A percentile compares a stretch with the other conserved stretches of the same genome.
phyloP scores from a whole-genome alignment of 2,797 vertebrate genomes.

The Enteromius mattozi region DNA sequence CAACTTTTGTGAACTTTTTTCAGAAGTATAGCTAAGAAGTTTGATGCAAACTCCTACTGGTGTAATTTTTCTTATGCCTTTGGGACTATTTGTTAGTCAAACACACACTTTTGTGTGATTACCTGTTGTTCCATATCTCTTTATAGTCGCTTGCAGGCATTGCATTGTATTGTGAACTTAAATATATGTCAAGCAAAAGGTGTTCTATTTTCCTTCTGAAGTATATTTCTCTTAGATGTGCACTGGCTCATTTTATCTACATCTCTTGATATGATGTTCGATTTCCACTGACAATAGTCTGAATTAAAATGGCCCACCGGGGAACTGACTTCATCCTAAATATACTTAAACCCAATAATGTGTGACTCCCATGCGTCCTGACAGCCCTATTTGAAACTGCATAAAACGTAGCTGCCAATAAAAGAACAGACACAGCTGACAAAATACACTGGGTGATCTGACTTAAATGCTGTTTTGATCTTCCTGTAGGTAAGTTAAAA shows the following conservation, averaged over 20 bases:
- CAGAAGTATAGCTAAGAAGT: neutral
- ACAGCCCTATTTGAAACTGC: slow-evolving; percentile 7
- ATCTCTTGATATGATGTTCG: slow-evolving; percentile 9
- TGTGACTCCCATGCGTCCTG: slow-evolving; percentile 22
- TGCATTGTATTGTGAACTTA: neutral
- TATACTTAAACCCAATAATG: slow-evolving; percentile 53
- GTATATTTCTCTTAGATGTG: neutral
- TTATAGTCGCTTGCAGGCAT: neutral
- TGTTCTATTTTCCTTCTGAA: neutral
- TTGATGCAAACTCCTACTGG: neutral
- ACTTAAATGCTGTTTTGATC: slow-evolving; percentile 1
- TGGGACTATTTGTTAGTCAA: neutral
- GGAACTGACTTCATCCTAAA: slow-evolving; percentile 47
- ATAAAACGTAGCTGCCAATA: slow-evolving; percentile 6
- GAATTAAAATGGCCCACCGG: slow-evolving; percentile 19
- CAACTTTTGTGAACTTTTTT: neutral
- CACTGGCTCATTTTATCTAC: neutral
- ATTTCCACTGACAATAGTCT: slow-evolving; percentile 41
- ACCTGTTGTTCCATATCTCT: neutral
- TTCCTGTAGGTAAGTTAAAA: slow-evolving; percentile 3
- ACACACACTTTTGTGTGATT: too few relatives aligned
- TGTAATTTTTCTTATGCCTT: neutral
- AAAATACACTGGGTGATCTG: neutral
- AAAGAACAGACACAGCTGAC: neutral
- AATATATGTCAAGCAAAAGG: neutral